These are phyloP conservation scores for Cantharis nigra DNA, from an alignment of 2,888 invertebrate genomes.

Conservation along the genomic window DNA sequence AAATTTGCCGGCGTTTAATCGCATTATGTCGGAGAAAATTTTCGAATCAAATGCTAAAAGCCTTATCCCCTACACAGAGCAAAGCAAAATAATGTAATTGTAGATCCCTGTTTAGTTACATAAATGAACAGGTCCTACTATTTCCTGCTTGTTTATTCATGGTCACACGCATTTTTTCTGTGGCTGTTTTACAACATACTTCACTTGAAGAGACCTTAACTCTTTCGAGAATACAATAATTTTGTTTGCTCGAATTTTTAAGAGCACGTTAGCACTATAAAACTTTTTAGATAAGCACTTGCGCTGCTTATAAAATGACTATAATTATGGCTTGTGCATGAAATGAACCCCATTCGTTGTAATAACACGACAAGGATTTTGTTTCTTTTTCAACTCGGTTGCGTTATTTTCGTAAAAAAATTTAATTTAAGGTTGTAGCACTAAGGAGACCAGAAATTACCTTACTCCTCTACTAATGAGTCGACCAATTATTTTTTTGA, in stretches of 20 bases:
- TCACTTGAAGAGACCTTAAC: background rate
- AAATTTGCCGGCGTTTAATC: background rate
- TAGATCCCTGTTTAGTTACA: constrained; percentile 15
- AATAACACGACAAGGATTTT: background rate
- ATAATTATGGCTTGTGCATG: background rate
- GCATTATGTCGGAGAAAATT: background rate
- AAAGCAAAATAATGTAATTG: constrained; percentile 16
- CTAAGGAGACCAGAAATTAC: background rate
- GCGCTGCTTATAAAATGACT: background rate
- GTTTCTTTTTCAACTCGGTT: background rate
- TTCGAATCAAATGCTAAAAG: constrained; percentile 1
- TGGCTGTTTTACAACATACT: constrained; percentile 5
- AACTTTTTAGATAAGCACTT: background rate
- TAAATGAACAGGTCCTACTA: constrained; percentile 15
- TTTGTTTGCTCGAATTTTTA: background rate
- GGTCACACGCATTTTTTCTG: background rate
- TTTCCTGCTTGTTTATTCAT: constrained; percentile 20
- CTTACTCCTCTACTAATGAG: background rate
- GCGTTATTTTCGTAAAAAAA: background rate
- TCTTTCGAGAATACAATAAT: constrained; percentile 5
- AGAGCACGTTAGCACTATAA: background rate
- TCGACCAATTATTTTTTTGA: background rate
- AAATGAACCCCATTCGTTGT: background rate
- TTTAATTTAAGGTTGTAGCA: background rate
- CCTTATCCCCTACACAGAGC: constrained; percentile 9